Evolutionary conservation across 2,888 invertebrate genomes (phyloP), one percentile per base, ranked within the genome.

Genomic region (Pycnomerus fuliginosus): DNA sequence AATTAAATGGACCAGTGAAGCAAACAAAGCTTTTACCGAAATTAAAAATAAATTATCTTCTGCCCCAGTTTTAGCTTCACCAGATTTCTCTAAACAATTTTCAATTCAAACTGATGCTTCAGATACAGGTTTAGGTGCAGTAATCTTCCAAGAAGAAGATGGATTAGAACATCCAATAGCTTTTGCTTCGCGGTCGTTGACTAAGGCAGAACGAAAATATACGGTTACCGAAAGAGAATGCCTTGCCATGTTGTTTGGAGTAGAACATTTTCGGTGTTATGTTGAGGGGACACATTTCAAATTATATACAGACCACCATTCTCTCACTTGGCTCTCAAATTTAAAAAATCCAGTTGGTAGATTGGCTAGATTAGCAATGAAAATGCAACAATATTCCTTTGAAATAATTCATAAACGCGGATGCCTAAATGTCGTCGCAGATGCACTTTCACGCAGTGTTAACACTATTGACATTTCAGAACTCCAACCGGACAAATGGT

Each of bases 81-180:
- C 60, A 1, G 45, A 61, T 40, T 58, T 52, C 20, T 4, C 24
- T 1, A 31, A 39, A 33, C 50, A 48, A 1, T 61, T 61, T 31
- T 12, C 29, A 5, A 16, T 61, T 1, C 31, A 42, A 30, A 46
- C 41, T 22, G 65, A 68, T 46, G 65, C 64, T n/a, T 52, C 52
- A 3, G 34, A 44, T 15, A 17, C 16, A 1, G 64, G 56, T 2
- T 3, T 68, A 3, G 62, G 60, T 1, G 60, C 52, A 4, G 58
- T 69, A 1, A 30, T 58, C 2, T 42, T 23, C 11, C 52, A 53
- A 40, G 31, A 42, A 22, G 25, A 38, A 2, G 42, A 45, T n/a
- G 52, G 46, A 7, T 10, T 30, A 5, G 56, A 58, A 31, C 27
- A 35, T 8, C 22, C 32, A 3, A 41, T 53, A 3, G 44, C 50